Evolutionary conservation across 2,113 vertebrate genomes (phyloP).

Genomic region (Polypterus senegalus): DNA sequence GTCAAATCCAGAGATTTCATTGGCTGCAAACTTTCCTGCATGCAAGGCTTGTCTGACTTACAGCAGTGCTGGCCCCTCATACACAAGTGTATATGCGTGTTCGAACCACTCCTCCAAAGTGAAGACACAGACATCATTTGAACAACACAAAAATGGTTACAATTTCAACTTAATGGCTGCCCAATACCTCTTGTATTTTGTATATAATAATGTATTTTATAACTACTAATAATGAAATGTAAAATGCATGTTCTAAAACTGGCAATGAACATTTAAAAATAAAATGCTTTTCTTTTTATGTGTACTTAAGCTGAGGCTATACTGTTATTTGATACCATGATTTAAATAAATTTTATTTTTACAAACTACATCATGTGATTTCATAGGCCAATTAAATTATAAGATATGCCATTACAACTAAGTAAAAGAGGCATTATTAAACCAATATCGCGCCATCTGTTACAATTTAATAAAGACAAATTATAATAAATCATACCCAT

Average conservation of each 20-base stretch:
- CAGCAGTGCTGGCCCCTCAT: slow-evolving; percentile 23
- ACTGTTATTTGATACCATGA: too few relatives aligned
- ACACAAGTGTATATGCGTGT: slow-evolving; percentile 23
- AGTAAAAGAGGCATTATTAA: slow-evolving; percentile 27
- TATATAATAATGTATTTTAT: too few relatives aligned
- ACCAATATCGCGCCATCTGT: slow-evolving; percentile 23
- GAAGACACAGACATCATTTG: slow-evolving; percentile 23
- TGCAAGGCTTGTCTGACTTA: slow-evolving; percentile 22
- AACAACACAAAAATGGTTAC: slow-evolving; percentile 22
- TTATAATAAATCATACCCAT: slow-evolving; percentile 21
- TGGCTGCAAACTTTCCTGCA: slow-evolving; percentile 23
- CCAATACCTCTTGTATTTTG: background rate
- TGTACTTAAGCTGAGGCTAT: too few relatives aligned
- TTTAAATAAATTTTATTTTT: too few relatives aligned
- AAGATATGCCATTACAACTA: slow-evolving; percentile 16
- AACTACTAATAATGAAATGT: too few relatives aligned
- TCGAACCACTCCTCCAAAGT: slow-evolving; percentile 23
- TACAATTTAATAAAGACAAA: slow-evolving; percentile 18
- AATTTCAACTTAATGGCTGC: slow-evolving; percentile 19
- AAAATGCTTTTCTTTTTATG: too few relatives aligned
- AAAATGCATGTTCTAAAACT: too few relatives aligned
- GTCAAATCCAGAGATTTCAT: slow-evolving; percentile 21
- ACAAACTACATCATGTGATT: slow-evolving; percentile 7
- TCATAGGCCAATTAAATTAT: slow-evolving; percentile 33
- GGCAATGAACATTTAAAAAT: too few relatives aligned